A percentile compares a stretch with the other conserved stretches of the same genome.
phyloP scores from a whole-genome alignment of 2,113 vertebrate genomes.

The Brachypodius melanocephalos region DNA sequence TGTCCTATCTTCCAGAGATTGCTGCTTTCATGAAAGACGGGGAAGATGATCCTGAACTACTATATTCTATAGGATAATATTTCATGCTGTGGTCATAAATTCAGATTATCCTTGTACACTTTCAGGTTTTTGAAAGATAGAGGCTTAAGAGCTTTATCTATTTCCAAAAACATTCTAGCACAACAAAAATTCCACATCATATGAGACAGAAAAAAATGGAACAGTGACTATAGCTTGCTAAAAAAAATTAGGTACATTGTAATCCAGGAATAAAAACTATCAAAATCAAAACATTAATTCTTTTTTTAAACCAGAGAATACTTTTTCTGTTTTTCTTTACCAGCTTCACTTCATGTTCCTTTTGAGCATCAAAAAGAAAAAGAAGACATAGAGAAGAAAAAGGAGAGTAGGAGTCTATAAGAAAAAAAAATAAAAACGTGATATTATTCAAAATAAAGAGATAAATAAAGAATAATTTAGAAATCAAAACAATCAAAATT shows the following conservation, averaged over 20 bases:
- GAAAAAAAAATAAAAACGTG: not conserved
- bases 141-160: not conserved
- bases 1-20: not conserved
- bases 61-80: not conserved
- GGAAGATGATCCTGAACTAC: not conserved
- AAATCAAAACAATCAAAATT: not conserved
- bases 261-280: not conserved
- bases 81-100: not conserved
- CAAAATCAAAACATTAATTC: not conserved
- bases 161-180: not conserved
- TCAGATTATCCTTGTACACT: not conserved
- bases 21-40: not conserved
- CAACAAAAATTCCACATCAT: not conserved
- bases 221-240: not conserved
- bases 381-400: not conserved
- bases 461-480: not conserved
- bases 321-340: not conserved
- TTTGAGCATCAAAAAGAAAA: not conserved
- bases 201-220: not conserved
- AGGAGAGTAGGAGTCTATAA: not conserved
- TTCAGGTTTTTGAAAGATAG: not conserved
- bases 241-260: not conserved
- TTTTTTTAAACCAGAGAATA: not conserved
- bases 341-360: not conserved
- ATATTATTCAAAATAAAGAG: not conserved